phyloP scores from a whole-genome alignment of 2,113 vertebrate species.

The Chloebia gouldiae region DNA sequence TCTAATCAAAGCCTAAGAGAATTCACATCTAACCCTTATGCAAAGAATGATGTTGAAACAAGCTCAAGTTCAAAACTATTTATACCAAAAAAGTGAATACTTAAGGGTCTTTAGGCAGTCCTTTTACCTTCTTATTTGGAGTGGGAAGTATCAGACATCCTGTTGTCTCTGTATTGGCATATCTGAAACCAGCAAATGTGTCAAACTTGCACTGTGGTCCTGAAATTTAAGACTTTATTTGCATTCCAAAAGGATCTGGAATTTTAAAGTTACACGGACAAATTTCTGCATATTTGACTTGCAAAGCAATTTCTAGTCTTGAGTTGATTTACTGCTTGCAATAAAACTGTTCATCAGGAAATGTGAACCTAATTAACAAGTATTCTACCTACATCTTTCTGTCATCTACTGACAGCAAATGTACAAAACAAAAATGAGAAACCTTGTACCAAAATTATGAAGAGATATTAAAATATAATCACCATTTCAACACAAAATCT shows the following conservation, averaged over 20 bases:
- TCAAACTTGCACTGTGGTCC: background rate
- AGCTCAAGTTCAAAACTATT: background rate
- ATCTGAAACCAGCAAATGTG: background rate
- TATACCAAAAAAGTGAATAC: background rate
- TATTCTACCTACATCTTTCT: background rate
- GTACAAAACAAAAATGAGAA: background rate
- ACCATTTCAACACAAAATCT: background rate
- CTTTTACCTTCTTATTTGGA: background rate
- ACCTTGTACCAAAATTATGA: background rate
- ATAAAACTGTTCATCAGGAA: background rate
- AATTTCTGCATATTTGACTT: background rate
- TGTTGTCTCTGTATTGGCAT: conserved; percentile 5
- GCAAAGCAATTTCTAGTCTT: background rate
- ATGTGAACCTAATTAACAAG: background rate
- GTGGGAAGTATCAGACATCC: background rate
- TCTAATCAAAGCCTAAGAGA: background rate
- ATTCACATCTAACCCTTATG: background rate
- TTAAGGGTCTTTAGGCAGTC: background rate
- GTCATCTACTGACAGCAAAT: background rate
- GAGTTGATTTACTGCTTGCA: background rate
- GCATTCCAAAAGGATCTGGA: background rate
- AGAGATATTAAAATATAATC: background rate
- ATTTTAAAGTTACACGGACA: background rate
- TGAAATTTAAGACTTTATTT: conserved; percentile 24
- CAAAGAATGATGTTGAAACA: background rate